Conservation (phyloP, 2,797 vertebrate species). For the Pagetopsis macropterus region DNA sequence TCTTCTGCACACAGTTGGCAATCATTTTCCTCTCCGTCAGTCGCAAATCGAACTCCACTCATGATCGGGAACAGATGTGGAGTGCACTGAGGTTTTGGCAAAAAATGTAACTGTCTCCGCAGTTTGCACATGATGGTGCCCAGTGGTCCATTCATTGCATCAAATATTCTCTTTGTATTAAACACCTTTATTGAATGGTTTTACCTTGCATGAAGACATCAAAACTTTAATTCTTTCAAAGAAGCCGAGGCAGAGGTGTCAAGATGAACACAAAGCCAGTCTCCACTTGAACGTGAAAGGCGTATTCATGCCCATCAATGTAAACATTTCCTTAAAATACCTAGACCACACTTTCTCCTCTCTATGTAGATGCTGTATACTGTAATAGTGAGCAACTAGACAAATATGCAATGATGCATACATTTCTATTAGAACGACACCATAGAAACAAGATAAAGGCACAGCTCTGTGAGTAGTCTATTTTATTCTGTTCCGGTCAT, state of each 20-base stretch:
- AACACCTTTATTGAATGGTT: slow-evolving; percentile 26
- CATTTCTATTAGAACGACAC: too few species aligned
- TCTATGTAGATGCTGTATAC: too few species aligned
- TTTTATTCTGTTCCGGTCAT: too few species aligned
- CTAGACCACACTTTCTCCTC: too few species aligned
- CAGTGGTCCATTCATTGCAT: neutral
- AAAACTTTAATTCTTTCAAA: neutral
- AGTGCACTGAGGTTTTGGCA: slow-evolving; percentile 21
- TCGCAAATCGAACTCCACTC: slow-evolving; percentile 60
- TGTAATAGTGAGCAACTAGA: too few species aligned
- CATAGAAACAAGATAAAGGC: too few species aligned
- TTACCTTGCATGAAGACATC: slow-evolving; percentile 10
- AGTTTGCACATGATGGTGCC: slow-evolving; percentile 34
- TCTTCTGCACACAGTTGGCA: slow-evolving; percentile 72
- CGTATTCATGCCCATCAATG: too few species aligned
- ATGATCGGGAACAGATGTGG: slow-evolving; percentile 61
- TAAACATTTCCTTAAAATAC: too few species aligned
- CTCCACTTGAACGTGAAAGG: too few species aligned
- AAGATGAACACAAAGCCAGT: neutral
- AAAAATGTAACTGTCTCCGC: slow-evolving; percentile 32
- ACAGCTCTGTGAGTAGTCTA: too few species aligned
- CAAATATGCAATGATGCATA: too few species aligned
- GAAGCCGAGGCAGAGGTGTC: neutral
- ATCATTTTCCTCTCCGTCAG: slow-evolving; percentile 72
- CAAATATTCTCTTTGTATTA: neutral